These are phyloP conservation scores for Tupiocoris notatus DNA, from an alignment of 2,888 invertebrate species.

Conservation along the genomic window DNA sequence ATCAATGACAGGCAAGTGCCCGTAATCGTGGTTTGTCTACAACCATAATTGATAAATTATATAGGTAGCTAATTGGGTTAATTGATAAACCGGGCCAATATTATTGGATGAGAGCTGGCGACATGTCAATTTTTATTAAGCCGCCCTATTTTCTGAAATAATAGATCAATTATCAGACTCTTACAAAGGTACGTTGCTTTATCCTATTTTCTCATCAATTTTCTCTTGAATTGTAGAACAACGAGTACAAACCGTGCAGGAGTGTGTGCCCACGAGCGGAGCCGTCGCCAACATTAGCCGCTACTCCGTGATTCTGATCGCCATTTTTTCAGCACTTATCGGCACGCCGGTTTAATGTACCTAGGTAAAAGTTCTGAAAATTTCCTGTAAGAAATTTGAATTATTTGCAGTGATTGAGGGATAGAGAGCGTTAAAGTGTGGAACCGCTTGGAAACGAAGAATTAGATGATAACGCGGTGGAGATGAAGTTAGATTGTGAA, in stretches of 20 bases:
- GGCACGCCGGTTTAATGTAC: slow-evolving; percentile 11
- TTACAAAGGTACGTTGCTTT: no score
- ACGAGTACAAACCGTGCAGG: slow-evolving; percentile 24
- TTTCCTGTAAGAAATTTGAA: no score
- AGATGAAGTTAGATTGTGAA: background rate
- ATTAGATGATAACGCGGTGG: background rate
- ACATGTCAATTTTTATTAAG: no score
- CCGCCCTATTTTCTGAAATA: no score
- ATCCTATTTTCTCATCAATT: no score
- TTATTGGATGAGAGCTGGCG: no score
- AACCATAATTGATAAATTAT: no score
- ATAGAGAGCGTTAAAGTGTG: background rate
- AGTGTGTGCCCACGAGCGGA: slow-evolving; percentile 4
- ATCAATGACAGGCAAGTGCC: slow-evolving; percentile 70
- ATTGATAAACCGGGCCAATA: no score
- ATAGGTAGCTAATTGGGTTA: no score
- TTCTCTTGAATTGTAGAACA: slow-evolving; percentile 25
- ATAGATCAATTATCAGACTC: no score
- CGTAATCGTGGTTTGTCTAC: slow-evolving; percentile 49
- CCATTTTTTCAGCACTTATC: background rate
- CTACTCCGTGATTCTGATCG: background rate
- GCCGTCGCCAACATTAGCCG: background rate
- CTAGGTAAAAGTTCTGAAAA: no score
- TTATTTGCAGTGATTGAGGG: no score
- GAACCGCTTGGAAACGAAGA: background rate